These are phyloP conservation scores for Pitta sordida DNA, from an alignment of 2,113 vertebrate genomes.

Conservation along the genomic window DNA sequence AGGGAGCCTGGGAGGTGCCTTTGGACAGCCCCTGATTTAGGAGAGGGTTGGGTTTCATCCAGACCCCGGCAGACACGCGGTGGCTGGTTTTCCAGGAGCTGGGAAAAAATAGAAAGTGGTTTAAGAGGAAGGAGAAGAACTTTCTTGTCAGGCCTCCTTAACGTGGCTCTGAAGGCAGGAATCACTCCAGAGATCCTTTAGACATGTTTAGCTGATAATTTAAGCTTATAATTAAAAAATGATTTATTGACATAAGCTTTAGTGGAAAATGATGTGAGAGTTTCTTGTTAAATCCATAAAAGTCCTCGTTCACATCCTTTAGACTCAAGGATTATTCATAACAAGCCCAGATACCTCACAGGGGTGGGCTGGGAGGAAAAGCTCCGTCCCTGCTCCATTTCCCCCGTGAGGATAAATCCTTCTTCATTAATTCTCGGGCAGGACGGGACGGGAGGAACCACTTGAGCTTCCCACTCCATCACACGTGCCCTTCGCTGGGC, in stretches of 20 bases:
- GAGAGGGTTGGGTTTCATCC: neutral
- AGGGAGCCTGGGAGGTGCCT: neutral
- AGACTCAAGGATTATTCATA: neutral
- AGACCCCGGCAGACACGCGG: neutral
- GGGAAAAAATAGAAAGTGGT: neutral
- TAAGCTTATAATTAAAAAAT: constrained; percentile 62
- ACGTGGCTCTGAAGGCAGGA: neutral
- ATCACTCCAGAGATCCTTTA: constrained; percentile 43
- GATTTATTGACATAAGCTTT: constrained; percentile 59
- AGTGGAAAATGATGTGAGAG: neutral
- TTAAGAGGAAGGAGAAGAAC: neutral
- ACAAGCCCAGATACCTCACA: neutral
- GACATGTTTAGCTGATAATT: constrained; percentile 39
- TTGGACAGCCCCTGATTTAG: neutral
- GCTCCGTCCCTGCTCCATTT: neutral
- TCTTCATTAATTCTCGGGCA: fast-evolving
- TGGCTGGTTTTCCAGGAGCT: neutral
- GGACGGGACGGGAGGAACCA: neutral
- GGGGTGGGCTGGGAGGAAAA: neutral
- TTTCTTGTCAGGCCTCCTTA: neutral
- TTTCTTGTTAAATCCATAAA: neutral
- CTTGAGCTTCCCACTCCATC: neutral
- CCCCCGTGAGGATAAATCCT: neutral
- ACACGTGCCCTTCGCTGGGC: fast-evolving
- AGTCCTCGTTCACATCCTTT: neutral